These are phyloP conservation scores for Aphelocoma coerulescens DNA, from an alignment of 2,113 vertebrate genomes.

Conservation along the genomic window DNA sequence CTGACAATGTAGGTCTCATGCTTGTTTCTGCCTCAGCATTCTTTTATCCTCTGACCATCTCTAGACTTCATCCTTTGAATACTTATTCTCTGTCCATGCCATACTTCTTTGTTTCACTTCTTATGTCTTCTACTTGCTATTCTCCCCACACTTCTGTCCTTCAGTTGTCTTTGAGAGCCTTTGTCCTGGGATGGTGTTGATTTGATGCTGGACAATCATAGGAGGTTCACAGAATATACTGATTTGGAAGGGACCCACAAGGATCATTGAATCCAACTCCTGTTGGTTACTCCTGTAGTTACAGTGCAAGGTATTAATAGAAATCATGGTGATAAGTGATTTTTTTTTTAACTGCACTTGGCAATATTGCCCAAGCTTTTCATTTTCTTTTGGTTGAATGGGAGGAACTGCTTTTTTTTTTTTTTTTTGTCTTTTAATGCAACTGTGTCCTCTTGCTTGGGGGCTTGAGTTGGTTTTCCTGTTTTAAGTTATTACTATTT, in stretches of 20 bases:
- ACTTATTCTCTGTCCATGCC: neutral
- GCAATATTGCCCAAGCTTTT: neutral
- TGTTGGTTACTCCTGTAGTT: neutral
- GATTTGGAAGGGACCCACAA: neutral
- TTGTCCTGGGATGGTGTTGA: neutral
- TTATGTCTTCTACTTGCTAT: neutral
- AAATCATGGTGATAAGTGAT: rapidly evolving
- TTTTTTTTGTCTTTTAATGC: neutral
- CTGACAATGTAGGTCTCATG: neutral
- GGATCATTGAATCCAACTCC: neutral
- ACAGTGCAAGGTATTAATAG: neutral
- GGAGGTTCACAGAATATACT: neutral
- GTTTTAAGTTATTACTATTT: neutral
- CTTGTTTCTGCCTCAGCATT: neutral
- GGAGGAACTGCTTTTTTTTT: neutral
- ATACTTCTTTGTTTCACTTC: neutral
- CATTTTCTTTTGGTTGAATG: neutral
- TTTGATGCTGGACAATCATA: neutral
- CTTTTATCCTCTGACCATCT: neutral
- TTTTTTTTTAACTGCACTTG: neutral
- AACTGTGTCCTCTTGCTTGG: neutral
- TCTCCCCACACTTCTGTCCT: neutral
- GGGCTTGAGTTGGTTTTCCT: neutral
- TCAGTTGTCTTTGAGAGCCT: neutral
- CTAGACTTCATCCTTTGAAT: neutral